These are phyloP conservation scores for Ornithoptera alexandrae DNA, from an alignment of 2,888 invertebrate species.

Conservation along the genomic window DNA sequence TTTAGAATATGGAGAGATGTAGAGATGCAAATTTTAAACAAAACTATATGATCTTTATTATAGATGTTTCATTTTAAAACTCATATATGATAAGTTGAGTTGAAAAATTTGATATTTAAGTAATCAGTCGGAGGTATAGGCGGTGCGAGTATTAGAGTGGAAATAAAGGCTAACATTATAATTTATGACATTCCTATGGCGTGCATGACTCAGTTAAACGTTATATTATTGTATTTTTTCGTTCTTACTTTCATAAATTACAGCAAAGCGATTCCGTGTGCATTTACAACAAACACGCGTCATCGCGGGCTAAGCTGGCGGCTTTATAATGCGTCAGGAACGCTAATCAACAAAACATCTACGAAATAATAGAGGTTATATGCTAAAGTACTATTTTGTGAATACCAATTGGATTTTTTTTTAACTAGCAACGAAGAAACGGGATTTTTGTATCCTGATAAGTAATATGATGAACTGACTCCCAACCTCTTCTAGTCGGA, in stretches of 20 bases:
- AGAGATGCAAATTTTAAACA: too few species aligned
- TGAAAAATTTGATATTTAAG: too few species aligned
- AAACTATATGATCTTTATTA: too few species aligned
- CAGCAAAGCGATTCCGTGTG: constrained; percentile 61
- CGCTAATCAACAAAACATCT: constrained; percentile 15
- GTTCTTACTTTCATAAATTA: constrained; percentile 57
- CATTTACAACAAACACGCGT: constrained; percentile 53
- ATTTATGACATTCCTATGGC: constrained; percentile 27
- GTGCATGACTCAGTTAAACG: constrained; percentile 22
- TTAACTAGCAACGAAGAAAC: not conserved
- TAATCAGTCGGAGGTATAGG: not conserved
- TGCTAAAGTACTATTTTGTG: not conserved
- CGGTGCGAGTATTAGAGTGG: not conserved
- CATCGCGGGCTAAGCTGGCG: constrained; percentile 47
- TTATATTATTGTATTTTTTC: constrained; percentile 35
- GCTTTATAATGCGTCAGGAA: constrained; percentile 29
- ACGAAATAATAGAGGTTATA: not conserved
- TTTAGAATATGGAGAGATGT: too few species aligned
- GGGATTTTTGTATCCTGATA: too few species aligned
- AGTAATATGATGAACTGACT: too few species aligned
- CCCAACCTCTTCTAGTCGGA: too few species aligned
- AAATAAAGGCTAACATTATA: constrained; percentile 20
- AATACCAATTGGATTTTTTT: not conserved
- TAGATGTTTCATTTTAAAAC: too few species aligned
- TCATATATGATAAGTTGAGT: too few species aligned